Evolutionary conservation across 2,797 vertebrate species (phyloP), one percentile per base, ranked within the genome.

Genomic region (Ctenopoma multispine): DNA sequence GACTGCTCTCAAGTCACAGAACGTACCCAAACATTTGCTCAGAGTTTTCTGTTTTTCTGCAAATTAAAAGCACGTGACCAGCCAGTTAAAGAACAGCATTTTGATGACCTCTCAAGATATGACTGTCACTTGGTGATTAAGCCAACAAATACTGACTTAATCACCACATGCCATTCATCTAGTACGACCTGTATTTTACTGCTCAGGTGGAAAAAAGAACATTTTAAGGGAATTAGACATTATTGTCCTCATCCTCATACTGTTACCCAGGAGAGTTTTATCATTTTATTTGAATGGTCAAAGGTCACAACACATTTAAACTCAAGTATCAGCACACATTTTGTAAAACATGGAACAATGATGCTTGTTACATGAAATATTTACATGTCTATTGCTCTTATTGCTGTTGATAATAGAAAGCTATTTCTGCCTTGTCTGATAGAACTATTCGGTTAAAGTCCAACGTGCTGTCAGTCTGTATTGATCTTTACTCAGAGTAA

Each of bases 401-500:
- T 59, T 72, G 59, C 23, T 15, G 48, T 63, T 61, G 43, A 73
- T 50, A 56, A 72, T 12, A 36, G 8, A 36, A 36, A 11, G 36
- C 4, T 15, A 58, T 29, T 31, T 6, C n/a, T 47, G n/a, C 80
- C 41, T 67, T 29, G 71, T 69, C 55, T 49, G 68, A 53, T 65
- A 36, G 6, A 57, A 73, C 60, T 69, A 77, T 89, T 81, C 85
- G 75, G 72, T 54, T 80, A 79, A 76, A 89, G 80, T 89, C 77
- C 84, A 87, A 61, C n/a, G 54, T 82, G 78, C 67, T 74, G 67
- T 87, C 65, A 66, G 57, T 74, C 76, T 72, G 20, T 77, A 83
- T 81, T 70, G 82, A 92, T 87, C 77, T 60, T 57, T 55, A 66
- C 54, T 72, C 62, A 61, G 90, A 75, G 58, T 85, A 92, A 90